These are phyloP conservation scores for Notarius quadriscutis DNA, from an alignment of 2,113 vertebrate genomes.

Conservation along the genomic window DNA sequence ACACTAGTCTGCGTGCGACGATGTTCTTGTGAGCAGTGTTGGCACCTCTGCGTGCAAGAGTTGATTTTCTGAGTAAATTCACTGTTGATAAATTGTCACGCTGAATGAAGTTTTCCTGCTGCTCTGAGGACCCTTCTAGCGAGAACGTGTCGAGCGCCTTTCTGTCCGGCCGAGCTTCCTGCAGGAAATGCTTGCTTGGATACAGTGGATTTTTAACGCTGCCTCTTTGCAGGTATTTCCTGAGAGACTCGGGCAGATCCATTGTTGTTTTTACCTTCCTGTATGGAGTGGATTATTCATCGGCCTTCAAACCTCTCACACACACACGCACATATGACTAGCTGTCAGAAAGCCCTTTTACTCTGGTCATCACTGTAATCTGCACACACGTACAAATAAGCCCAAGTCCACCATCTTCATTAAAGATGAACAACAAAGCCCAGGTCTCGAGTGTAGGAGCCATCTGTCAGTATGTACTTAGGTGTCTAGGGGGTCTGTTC, in stretches of 20 bases:
- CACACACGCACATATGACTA: neutral
- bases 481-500: neutral
- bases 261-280: slow-evolving; percentile 68
- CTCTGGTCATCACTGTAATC: neutral
- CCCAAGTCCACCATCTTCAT: neutral
- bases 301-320: neutral
- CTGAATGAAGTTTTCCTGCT: slow-evolving; percentile 8
- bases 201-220: slow-evolving; percentile 59
- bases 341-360: neutral
- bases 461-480: neutral
- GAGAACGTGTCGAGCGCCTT: slow-evolving; percentile 43
- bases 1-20: neutral
- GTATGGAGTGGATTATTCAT: slow-evolving; percentile 62
- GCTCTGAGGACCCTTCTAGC: neutral
- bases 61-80: neutral
- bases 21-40: neutral
- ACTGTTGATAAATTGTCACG: slow-evolving; percentile 12
- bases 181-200: slow-evolving; percentile 56
- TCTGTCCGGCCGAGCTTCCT: slow-evolving; percentile 63
- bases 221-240: slow-evolving; percentile 74
- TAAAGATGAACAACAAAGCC: neutral
- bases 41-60: neutral
- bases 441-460: neutral
- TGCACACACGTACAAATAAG: neutral
- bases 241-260: slow-evolving; percentile 59